Evolutionary conservation across 2,113 vertebrate species (phyloP), one percentile per base, ranked within the genome.

Genomic region (Podilymbus podiceps): DNA sequence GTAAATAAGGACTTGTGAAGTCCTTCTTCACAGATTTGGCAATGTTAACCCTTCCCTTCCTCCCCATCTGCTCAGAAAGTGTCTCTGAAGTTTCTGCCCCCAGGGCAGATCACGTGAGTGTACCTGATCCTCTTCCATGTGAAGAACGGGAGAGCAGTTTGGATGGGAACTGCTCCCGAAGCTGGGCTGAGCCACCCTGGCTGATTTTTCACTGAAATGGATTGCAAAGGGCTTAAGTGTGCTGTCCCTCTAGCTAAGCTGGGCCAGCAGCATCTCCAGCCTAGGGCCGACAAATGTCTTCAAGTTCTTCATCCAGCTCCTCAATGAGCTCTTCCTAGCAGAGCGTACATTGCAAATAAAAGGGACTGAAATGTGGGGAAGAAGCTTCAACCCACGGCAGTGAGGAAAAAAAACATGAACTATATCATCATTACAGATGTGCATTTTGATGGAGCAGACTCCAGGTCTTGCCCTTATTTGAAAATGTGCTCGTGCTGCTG

Each of bases 91-190:
- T 59, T 59, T 68, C 38, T 50, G 44, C 24, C 9, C 24, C 35
- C 7, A 3, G 50, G 10, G 28, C n/a, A 40, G 60, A 66, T 22
- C 19, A 27, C 4, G 2, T 0, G 3, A 59, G 8, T 1, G 2
- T 67, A 28, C 17, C 16, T 52, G 17, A 21, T 30, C 35, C n/a
- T 68, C 44, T 59, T 30, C 63, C 8, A 2, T n/a, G 52, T 8
- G 19, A 77, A 77, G 50, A 49, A 23, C 2, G 1, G n/a, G 33
- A 31, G 22, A 22, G n/a, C 8, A 30, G 31, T 55, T 73, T n/a
- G 77, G 60, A 2, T 44, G 50, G 80, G 38, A 79, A 2, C 16
- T 53, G 56, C 40, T 74, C 71, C 52, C 62, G 47, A 18, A 18
- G 31, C 24, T 53, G n/a, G 49, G 40, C 78, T 85, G 68, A 92